phyloP scores from a whole-genome alignment of 2,888 invertebrate species.

The Campopleginae sp. region DNA sequence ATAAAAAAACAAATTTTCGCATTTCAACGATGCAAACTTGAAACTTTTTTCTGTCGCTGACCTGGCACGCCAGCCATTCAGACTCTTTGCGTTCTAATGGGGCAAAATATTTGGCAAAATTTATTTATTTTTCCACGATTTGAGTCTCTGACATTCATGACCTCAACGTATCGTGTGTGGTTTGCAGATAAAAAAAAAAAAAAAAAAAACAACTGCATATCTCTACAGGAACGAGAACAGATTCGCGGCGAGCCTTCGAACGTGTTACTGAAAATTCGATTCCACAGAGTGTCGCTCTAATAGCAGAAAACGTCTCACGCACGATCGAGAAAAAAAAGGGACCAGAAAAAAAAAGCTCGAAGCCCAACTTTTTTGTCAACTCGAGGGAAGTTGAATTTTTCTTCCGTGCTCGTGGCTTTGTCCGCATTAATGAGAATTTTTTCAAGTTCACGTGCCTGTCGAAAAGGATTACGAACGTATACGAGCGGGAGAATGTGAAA shows the following conservation, averaged over 20 bases:
- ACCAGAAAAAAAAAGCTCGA: neutral
- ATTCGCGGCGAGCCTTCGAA: too few relatives aligned
- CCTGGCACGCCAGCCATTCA: neutral
- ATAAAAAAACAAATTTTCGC: too few relatives aligned
- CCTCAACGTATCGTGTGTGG: too few relatives aligned
- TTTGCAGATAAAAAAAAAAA: too few relatives aligned
- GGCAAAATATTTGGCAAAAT: neutral
- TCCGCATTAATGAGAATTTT: slow-evolving; percentile 8
- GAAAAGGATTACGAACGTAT: slow-evolving; percentile 8
- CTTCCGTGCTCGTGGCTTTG: slow-evolving; percentile 6
- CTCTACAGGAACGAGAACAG: too few relatives aligned
- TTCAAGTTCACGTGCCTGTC: slow-evolving; percentile 32
- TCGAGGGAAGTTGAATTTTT: slow-evolving; percentile 44
- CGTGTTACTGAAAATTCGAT: too few relatives aligned
- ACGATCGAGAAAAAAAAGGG: neutral
- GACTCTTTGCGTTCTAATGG: neutral
- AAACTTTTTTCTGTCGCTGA: neutral
- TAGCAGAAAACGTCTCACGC: neutral
- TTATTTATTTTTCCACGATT: neutral
- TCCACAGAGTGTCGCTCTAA: neutral
- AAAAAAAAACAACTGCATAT: too few relatives aligned
- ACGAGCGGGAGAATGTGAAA: neutral
- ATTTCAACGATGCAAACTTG: too few relatives aligned
- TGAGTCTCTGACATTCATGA: too few relatives aligned
- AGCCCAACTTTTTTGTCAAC: neutral